Evolutionary conservation across 92 coral and sea anemone genomes (phyloP).

Genomic region (Micromussa lordhowensis): DNA sequence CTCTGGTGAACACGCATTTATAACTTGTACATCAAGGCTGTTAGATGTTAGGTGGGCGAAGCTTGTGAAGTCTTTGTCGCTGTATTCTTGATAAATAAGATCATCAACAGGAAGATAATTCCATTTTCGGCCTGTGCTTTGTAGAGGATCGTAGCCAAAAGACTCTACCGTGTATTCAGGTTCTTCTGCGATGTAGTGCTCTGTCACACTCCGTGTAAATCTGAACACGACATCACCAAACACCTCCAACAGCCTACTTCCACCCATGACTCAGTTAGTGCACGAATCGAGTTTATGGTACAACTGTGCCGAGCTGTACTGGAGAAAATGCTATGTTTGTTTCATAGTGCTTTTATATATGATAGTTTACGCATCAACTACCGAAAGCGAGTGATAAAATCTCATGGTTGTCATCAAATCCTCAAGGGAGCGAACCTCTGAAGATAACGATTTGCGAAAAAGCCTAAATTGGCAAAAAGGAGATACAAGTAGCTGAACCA

Average conservation of each 20-base stretch:
- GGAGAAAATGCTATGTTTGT: too few relatives aligned
- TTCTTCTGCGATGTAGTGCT: slow-evolving; percentile 23
- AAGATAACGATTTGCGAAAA: too few relatives aligned
- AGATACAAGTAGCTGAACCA: too few relatives aligned
- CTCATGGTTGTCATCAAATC: too few relatives aligned
- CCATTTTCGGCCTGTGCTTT: slow-evolving; percentile 46
- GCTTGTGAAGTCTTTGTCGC: neutral
- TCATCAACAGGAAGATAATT: slow-evolving; percentile 29
- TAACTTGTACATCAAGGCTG: neutral
- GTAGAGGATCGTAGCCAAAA: slow-evolving; percentile 40
- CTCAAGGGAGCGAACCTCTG: too few relatives aligned
- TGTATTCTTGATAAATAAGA: slow-evolving; percentile 37
- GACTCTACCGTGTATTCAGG: slow-evolving; percentile 31
- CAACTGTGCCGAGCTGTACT: too few relatives aligned
- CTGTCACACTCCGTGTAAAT: neutral
- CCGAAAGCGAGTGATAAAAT: too few relatives aligned
- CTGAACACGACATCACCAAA: neutral
- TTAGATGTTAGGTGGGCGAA: neutral
- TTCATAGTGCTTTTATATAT: too few relatives aligned
- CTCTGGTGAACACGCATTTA: neutral
- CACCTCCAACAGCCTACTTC: neutral
- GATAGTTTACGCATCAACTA: too few relatives aligned
- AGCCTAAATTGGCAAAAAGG: too few relatives aligned
- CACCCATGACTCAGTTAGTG: neutral
- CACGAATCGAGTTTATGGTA: neutral